Evolutionary conservation across 2,113 vertebrate genomes (phyloP), one percentile per base, ranked within the genome.

Genomic region (Chamaea fasciata): DNA sequence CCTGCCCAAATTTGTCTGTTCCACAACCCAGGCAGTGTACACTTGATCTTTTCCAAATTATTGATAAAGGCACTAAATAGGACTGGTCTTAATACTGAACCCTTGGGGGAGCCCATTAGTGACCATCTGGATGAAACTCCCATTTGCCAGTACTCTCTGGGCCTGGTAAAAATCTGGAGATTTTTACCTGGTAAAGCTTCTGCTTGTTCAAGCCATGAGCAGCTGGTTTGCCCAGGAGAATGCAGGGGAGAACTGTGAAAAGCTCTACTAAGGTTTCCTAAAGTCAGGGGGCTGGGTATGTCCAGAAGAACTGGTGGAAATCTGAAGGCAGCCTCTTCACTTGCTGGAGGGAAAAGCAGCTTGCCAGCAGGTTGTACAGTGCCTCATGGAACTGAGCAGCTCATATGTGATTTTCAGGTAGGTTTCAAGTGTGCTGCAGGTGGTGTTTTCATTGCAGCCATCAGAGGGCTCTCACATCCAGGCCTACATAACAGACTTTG

Each of bases 401-500:
- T 78, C 31, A 2, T 8, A 1, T 5, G 31, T 8, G 26, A 11
- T 49, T 30, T 27, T 33, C 37, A 69, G 41, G 67, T 44, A 6
- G 26, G 15, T 27, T 76, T 44, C 1, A 9, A 39, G 35, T 35
- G 27, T 52, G 41, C 42, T 49, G 3, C 7, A 30, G 64, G 0
- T 64, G 60, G 3, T 63, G 12, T 55, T 91, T 55, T 39, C 27
- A 9, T 15, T 74, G 0, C 13, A 52, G 78, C 87, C 44, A 10
- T 82, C 33, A 64, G 82, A 91, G 95, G 82, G 57, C 87, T 91
- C 64, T 87, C 24, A 0, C 0, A 5, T 30, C 44, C 26, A 44
- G 26, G 15, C 6, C 47, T 30, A 2, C 0, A 0, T 20, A 10
- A 21, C 24, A 49, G n/a, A 26, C 16, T 75, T 5, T 1, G 12